Base-by-base conservation (phyloP, 1,140 invertebrate genomes). In the Grapholita molesta region DNA sequence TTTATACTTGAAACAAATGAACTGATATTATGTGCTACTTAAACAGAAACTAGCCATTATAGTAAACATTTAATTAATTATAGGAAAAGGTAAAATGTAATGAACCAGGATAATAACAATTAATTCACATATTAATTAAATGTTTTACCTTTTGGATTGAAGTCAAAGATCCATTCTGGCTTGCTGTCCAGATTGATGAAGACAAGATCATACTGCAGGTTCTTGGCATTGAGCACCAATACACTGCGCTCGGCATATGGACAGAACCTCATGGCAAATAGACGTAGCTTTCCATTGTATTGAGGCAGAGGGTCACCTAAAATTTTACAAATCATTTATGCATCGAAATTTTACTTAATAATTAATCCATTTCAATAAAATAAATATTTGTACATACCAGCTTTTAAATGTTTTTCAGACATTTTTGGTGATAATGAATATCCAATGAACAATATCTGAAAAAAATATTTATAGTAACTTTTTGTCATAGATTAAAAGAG, bases 261-360 rank as follows among this genome's bases (percentile, higher is more conserved):
- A 85, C 97, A 98, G 86, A 97, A 98, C 76, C 96, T 93, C 96
- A 98, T 98, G 64, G 95, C 97, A 84, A 98, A 98, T 0, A 98
- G 85, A 0, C 97, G 94, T 42, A 97, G 78, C 82, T 95, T 95
- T 5, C 94, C 96, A 68, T 52, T 76, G 64, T 80, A 85, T 25
- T 79, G 66, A 0, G 89, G 89, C 15, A 90, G 69, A 18, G 73
- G 77, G 80, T 91, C 88, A 67, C 89, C 89, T 91, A 38, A 38
- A 38, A 38, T 2, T 2, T 5, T 55, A 30, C 53, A 68, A 71
- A 21, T 42, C 55, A 66, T 70, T 61, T 8, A n/a, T n/a, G n/a
- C n/a, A n/a, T n/a, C n/a, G n/a, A n/a, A n/a, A n/a, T n/a, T n/a
- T n/a, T n/a, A n/a, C n/a, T n/a, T n/a, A n/a, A 6, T 23, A 32